Percentiles rank a stretch among this genome's conserved stretches.
phyloP scores from a whole-genome alignment of 2,113 vertebrate species.

The Conger conger region DNA sequence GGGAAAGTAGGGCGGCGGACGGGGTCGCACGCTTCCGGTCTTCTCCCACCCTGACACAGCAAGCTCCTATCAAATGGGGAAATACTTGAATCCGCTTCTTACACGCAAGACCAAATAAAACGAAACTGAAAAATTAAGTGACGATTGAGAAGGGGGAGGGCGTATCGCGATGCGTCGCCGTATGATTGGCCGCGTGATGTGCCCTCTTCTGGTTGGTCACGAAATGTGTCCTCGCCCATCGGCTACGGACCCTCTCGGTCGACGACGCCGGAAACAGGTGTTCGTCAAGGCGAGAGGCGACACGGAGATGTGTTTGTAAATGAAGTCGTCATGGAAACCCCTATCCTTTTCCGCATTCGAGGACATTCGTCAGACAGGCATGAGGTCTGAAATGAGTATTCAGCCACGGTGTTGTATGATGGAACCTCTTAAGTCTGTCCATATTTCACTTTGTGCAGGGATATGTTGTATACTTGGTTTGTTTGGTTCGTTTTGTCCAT shows the following conservation, averaged over 20 bases:
- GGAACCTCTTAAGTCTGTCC: background rate
- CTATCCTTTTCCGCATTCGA: background rate
- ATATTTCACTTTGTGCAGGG: constrained; percentile 30
- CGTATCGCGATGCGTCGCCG: background rate
- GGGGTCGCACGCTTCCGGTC: background rate
- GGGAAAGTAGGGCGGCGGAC: constrained; percentile 61
- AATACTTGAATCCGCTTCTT: constrained; percentile 78
- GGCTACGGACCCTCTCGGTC: background rate
- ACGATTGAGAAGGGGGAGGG: background rate
- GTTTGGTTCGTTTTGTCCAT: constrained; percentile 7
- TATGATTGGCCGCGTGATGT: background rate
- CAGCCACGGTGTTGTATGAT: background rate
- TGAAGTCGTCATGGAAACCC: background rate
- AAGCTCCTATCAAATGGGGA: constrained; percentile 71
- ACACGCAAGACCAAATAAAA: constrained; percentile 56
- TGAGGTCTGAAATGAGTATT: constrained; percentile 11
- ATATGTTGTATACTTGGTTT: constrained; percentile 14
- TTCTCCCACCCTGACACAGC: constrained; percentile 39
- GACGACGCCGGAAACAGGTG: background rate
- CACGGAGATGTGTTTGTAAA: background rate
- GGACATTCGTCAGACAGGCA: background rate
- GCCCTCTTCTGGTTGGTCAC: background rate
- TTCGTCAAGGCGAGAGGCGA: background rate
- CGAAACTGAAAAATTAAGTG: background rate
- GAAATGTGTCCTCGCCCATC: background rate